phyloP scores from a whole-genome alignment of 2,888 invertebrate species.

The Agriopis aurantiaria region DNA sequence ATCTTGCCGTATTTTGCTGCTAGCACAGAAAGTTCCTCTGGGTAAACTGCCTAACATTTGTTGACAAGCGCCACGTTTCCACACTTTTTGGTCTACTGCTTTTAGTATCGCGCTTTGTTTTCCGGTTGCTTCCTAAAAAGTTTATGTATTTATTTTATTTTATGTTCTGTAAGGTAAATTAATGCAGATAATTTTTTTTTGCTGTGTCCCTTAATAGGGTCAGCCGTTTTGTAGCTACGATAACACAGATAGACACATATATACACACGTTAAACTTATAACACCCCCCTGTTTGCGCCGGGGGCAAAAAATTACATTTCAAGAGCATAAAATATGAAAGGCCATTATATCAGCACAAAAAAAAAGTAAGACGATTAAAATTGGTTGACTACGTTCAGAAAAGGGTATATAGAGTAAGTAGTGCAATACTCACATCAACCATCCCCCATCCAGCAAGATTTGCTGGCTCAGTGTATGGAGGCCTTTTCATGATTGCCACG shows the following conservation, averaged over 20 bases:
- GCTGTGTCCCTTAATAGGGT: too few relatives aligned
- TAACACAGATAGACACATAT: too few relatives aligned
- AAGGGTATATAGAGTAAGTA: neutral
- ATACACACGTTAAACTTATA: too few relatives aligned
- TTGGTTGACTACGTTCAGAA: neutral
- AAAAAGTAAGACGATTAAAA: too few relatives aligned
- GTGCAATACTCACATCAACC: slow-evolving; percentile 45
- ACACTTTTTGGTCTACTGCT: slow-evolving; percentile 3
- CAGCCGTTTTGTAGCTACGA: too few relatives aligned
- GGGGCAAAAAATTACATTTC: too few relatives aligned
- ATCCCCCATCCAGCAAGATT: slow-evolving; percentile 53
- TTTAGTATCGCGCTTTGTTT: neutral
- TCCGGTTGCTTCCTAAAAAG: neutral
- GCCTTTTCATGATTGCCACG: slow-evolving; percentile 38
- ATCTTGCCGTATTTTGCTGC: neutral
- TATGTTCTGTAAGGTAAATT: neutral
- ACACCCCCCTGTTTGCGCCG: too few relatives aligned
- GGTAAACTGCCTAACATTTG: neutral
- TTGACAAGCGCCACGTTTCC: neutral
- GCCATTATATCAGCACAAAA: too few relatives aligned
- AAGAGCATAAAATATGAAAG: too few relatives aligned
- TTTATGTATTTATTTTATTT: too few relatives aligned
- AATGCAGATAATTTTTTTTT: neutral
- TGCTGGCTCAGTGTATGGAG: slow-evolving; percentile 35
- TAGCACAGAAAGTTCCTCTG: slow-evolving; percentile 17